phyloP scores from a whole-genome alignment of 1,140 invertebrate species.

The Trachelipus rathkii region DNA sequence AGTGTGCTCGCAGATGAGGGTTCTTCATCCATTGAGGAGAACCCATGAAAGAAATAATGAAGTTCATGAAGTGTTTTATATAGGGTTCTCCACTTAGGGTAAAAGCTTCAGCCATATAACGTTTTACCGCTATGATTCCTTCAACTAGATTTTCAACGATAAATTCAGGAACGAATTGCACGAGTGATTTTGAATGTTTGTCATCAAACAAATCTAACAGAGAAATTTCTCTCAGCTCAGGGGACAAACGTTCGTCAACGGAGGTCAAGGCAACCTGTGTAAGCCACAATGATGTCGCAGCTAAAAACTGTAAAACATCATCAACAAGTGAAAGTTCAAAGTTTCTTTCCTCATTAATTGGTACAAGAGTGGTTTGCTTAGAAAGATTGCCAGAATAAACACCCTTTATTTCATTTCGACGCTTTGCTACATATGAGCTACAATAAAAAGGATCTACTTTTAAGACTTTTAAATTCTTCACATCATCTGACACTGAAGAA shows the following conservation, averaged over 20 bases:
- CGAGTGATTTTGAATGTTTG: conserved; percentile 51
- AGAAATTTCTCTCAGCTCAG: conserved; percentile 56
- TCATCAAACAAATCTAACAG: conserved; percentile 63
- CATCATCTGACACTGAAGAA: too few species aligned
- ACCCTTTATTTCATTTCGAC: too few species aligned
- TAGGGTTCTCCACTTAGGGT: conserved; percentile 59
- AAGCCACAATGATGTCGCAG: too few species aligned
- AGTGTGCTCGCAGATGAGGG: conserved; percentile 82
- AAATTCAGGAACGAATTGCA: conserved; percentile 80
- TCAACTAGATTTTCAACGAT: conserved; percentile 81
- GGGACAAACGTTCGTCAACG: conserved; percentile 51
- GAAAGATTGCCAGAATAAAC: too few species aligned
- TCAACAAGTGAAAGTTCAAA: too few species aligned
- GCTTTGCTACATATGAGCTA: too few species aligned
- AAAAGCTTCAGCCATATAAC: conserved; percentile 60
- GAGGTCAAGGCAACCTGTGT: conserved; percentile 50
- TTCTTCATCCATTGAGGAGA: conserved; percentile 76
- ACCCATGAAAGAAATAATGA: conserved; percentile 65
- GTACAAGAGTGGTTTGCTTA: too few species aligned
- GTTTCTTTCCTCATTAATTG: too few species aligned
- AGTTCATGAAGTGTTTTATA: conserved; percentile 66
- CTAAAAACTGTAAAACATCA: too few species aligned
- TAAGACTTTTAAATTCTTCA: too few species aligned
- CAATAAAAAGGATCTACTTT: too few species aligned
- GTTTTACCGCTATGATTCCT: conserved; percentile 68